These are phyloP conservation scores for Xiphorhynchus elegans DNA, from an alignment of 2,113 vertebrate genomes.

Conservation along the genomic window DNA sequence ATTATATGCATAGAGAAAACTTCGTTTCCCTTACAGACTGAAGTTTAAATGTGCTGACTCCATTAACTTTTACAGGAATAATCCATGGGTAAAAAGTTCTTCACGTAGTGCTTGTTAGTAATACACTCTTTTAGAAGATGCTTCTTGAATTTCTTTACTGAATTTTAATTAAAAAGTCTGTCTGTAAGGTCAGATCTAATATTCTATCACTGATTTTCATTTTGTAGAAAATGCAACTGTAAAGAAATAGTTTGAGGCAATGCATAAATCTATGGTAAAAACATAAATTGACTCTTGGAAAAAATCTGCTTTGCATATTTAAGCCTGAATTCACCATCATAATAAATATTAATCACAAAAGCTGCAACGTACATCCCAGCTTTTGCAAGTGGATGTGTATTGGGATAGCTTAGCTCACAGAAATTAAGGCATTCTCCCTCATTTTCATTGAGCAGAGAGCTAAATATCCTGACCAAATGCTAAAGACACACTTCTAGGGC, in stretches of 20 bases:
- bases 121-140: neutral
- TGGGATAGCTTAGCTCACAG: accelerated
- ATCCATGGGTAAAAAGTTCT: neutral
- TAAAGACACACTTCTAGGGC: neutral
- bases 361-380: neutral
- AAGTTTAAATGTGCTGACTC: neutral
- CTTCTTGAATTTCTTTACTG: neutral
- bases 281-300: neutral
- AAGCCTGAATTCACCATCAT: neutral
- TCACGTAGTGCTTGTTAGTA: neutral
- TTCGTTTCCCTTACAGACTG: neutral
- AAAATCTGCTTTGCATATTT: neutral
- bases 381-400: neutral
- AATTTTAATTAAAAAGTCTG: neutral
- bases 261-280: neutral
- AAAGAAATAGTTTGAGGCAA: neutral
- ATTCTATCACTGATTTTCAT: neutral
- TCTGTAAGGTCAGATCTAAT: neutral
- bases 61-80: neutral
- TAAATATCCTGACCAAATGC: neutral
- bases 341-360: neutral
- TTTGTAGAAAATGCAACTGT: neutral
- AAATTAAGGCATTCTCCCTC: neutral
- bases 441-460: neutral
- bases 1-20: neutral